Evolutionary conservation across 2,113 vertebrate species (phyloP).

Genomic region (Telmatochromis sp.): DNA sequence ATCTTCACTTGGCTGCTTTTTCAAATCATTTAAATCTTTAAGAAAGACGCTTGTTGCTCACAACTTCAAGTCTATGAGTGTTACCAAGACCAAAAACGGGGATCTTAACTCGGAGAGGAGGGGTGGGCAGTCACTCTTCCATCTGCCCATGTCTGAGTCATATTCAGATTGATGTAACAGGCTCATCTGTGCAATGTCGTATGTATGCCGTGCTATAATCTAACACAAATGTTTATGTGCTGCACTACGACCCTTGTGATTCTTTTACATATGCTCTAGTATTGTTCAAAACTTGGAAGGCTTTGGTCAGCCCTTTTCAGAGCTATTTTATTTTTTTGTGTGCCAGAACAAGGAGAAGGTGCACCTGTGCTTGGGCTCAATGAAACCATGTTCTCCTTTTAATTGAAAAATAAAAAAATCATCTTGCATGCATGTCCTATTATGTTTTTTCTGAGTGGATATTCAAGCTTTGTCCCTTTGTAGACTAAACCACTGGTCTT

Average conservation of each 20-base stretch:
- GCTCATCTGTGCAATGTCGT: background rate
- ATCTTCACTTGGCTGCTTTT: background rate
- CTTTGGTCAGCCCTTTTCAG: background rate
- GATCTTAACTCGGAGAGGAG: background rate
- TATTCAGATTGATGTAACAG: background rate
- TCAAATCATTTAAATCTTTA: background rate
- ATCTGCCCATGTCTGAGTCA: background rate
- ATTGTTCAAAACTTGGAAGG: background rate
- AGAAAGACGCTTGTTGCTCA: background rate
- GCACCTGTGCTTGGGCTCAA: background rate
- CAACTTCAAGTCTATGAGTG: background rate
- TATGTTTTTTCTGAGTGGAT: background rate
- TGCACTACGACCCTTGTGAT: background rate
- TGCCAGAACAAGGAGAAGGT: background rate
- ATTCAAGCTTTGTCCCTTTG: rapidly evolving
- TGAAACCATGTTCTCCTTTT: background rate
- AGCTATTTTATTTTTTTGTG: background rate
- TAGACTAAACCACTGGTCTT: background rate
- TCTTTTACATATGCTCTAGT: background rate
- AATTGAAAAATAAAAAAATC: background rate
- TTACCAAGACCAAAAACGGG: background rate
- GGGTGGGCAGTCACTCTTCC: background rate
- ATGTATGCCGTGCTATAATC: background rate
- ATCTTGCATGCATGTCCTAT: background rate
- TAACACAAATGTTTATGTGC: background rate